Evolutionary conservation across 35 echinoderm and acorn worm genomes (phyloP), one percentile per base, ranked within the genome.

Genomic region (Anneissia japonica): DNA sequence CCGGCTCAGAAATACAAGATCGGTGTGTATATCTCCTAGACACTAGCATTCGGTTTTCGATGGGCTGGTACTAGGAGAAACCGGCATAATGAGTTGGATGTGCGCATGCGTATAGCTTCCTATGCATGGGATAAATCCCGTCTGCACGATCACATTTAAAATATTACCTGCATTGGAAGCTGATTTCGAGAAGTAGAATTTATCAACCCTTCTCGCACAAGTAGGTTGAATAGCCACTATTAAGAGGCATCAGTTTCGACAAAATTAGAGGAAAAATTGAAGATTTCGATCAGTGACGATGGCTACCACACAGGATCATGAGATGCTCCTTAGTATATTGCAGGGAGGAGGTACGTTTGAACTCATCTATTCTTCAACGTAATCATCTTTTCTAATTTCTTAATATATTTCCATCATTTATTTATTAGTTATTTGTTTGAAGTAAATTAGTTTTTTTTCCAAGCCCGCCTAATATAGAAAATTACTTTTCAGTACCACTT

Each of bases 321-420:
- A 64, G 26, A 64, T 64, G 51, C 26, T 64, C 11, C 51, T 64
- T 9, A 64, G 51, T 64, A 64, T 64, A 3, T 64, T 64, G 21
- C 51, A 64, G 19, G 51, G 51, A 9, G 51, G 51, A 64, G 51
- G 51, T 64, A 64, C 51, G 51, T 12, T 64, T 9, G 1, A 12
- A 12, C 5, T 64, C 6, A 2, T 9, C 51, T 64, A 16, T 64
- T 64, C 51, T 12, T 23, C 5, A 64, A 64, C 51, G 11, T 64
- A 14, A 43, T 43, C 51, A 64, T 64, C 19, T 64, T 64, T 64
- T 64, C 19, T 12, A 64, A 64, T 64, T 64, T 64, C 51, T 64
- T 64, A 64, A 64, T 64, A n/a, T n/a, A 64, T 64, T 64, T 64
- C 51, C 51, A 64, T 64, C 51, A 64, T 64, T 64, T 64, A 64